A percentile compares a stretch with the other conserved stretches of the same genome.
Conservation (phyloP, 2,888 invertebrate species). For the Chrysina gloriosa region DNA sequence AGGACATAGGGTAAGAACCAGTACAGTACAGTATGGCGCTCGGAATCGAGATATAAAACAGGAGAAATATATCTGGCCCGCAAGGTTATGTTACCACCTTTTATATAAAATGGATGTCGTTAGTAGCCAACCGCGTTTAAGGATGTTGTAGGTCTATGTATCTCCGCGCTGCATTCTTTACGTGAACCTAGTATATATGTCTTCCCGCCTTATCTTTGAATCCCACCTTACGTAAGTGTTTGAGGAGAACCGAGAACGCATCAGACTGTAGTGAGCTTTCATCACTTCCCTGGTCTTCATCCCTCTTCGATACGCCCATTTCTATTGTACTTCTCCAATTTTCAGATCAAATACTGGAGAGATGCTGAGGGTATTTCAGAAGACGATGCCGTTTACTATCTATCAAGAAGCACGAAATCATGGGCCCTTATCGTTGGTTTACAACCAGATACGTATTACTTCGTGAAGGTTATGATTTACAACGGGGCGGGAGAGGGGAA, state of each 20-base stretch:
- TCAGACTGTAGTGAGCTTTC: not conserved
- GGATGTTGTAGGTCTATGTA: too few relatives aligned
- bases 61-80: too few relatives aligned
- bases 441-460: conserved; percentile 92
- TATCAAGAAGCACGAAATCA: conserved; percentile 84
- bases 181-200: too few relatives aligned
- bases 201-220: too few relatives aligned
- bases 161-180: too few relatives aligned
- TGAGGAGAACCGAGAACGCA: too few relatives aligned
- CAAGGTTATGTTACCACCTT: too few relatives aligned
- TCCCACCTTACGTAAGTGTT: too few relatives aligned
- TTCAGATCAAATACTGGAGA: conserved; percentile 90
- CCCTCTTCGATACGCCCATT: not conserved
- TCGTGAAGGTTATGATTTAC: conserved; percentile 93
- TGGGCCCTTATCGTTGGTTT: conserved; percentile 94
- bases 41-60: too few relatives aligned
- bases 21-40: too few relatives aligned
- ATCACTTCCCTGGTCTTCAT: not conserved
- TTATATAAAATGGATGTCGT: too few relatives aligned
- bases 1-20: conserved; percentile 90
- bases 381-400: conserved; percentile 83
- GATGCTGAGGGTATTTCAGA: conserved; percentile 72
- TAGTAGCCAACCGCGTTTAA: too few relatives aligned
- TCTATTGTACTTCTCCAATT: conserved; percentile 21
- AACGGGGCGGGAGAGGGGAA: conserved; percentile 97